These are phyloP conservation scores for Cyclopterus lumpus DNA, from an alignment of 2,797 vertebrate species.

Conservation along the genomic window DNA sequence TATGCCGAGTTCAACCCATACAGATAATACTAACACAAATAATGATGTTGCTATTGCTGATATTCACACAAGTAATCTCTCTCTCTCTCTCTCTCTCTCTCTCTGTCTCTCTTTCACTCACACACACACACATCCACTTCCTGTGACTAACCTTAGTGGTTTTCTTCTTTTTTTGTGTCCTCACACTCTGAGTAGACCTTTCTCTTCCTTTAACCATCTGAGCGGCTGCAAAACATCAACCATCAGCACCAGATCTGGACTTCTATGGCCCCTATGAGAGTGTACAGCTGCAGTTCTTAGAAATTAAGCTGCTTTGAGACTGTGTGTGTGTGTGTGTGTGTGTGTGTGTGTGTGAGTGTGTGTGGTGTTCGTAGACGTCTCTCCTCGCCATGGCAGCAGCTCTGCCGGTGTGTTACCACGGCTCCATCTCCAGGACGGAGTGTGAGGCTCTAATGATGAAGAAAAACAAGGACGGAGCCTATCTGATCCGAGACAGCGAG, in stretches of 20 bases:
- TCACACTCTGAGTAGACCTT: not conserved
- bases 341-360: not conserved
- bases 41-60: no score
- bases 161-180: not conserved
- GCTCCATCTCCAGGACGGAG: conserved; percentile 62
- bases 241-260: not conserved
- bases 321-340: not conserved
- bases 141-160: conserved; percentile 52
- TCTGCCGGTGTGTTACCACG: conserved; percentile 73
- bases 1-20: no score
- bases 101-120: not conserved
- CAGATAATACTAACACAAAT: no score
- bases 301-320: not conserved
- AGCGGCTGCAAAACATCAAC: not conserved
- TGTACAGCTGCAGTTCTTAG: not conserved
- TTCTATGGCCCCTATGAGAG: accelerated
- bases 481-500: conserved; percentile 81
- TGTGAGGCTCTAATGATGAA: conserved; percentile 74
- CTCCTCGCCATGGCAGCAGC: conserved; percentile 57
- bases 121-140: conserved; percentile 42
- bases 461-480: conserved; percentile 77
- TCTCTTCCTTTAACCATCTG: not conserved
- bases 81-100: not conserved
- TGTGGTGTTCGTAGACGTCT: conserved; percentile 5
- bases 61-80: no score